Evolutionary conservation across 2,797 vertebrate species (phyloP).

Genomic region (Urophycis tenuis): DNA sequence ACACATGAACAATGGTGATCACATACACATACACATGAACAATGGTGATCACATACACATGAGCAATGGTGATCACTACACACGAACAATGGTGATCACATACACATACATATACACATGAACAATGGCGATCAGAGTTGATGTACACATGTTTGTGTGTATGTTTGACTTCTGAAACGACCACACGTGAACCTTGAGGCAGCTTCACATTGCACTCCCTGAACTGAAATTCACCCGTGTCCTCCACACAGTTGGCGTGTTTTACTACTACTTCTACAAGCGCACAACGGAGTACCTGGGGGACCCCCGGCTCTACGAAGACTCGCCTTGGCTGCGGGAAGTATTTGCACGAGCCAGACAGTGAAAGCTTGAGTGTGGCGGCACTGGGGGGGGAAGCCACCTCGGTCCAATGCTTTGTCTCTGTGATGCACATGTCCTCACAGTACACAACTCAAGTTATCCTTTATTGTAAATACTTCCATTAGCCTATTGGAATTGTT

Average conservation of each 20-base stretch:
- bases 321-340: constrained; percentile 84
- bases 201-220: background rate
- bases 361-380: constrained; percentile 51
- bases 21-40: background rate
- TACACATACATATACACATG: background rate
- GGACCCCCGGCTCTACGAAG: constrained; percentile 87
- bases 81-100: background rate
- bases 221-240: background rate
- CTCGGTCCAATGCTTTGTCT: background rate
- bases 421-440: background rate
- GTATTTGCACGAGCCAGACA: constrained; percentile 73
- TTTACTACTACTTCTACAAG: constrained; percentile 93
- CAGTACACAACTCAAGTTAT: background rate
- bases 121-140: background rate
- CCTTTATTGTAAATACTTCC: background rate
- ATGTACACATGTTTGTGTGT: too few relatives aligned
- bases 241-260: constrained; percentile 71
- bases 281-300: constrained; percentile 82
- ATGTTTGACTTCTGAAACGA: background rate
- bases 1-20: too few relatives aligned
- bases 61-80: too few relatives aligned
- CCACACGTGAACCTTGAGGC: background rate
- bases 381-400: background rate
- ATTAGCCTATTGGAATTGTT: background rate
- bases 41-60: background rate